Evolutionary conservation across 1,140 invertebrate genomes (phyloP).

Genomic region (Paramacrobiotus metropolitanus): DNA sequence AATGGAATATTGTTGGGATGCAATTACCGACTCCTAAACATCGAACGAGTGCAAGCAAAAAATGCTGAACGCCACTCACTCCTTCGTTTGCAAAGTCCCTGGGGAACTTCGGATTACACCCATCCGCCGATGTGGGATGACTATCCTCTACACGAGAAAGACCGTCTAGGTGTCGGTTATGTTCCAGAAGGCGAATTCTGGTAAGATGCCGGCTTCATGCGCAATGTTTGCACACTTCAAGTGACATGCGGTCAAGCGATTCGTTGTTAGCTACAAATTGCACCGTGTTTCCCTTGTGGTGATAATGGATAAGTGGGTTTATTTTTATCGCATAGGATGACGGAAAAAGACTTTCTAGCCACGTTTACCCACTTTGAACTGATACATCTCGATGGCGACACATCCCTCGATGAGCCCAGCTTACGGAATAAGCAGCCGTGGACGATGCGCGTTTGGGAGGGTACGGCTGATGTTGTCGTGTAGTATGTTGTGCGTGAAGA

Average conservation of each 20-base stretch:
- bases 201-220: no score
- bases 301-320: no score
- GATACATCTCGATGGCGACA: slow-evolving; percentile 62
- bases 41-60: slow-evolving; percentile 39
- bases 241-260: no score
- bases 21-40: slow-evolving; percentile 50
- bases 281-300: slow-evolving; percentile 1
- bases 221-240: no score
- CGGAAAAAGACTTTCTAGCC: slow-evolving; percentile 54
- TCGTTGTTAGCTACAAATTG: no score
- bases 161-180: slow-evolving; percentile 38
- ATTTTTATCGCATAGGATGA: slow-evolving; percentile 34
- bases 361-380: slow-evolving; percentile 60
- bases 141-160: slow-evolving; percentile 40
- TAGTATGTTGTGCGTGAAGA: no score
- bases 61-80: slow-evolving; percentile 44
- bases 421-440: slow-evolving; percentile 49
- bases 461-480: slow-evolving; percentile 24
- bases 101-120: slow-evolving; percentile 35
- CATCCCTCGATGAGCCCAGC: slow-evolving; percentile 53
- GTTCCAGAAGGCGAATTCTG: slow-evolving; percentile 56
- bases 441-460: slow-evolving; percentile 60
- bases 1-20: slow-evolving; percentile 53
- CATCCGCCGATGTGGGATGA: slow-evolving; percentile 47
- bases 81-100: slow-evolving; percentile 42